phyloP scores from a whole-genome alignment of 2,113 vertebrate genomes.

The Spizaetus ornatus region DNA sequence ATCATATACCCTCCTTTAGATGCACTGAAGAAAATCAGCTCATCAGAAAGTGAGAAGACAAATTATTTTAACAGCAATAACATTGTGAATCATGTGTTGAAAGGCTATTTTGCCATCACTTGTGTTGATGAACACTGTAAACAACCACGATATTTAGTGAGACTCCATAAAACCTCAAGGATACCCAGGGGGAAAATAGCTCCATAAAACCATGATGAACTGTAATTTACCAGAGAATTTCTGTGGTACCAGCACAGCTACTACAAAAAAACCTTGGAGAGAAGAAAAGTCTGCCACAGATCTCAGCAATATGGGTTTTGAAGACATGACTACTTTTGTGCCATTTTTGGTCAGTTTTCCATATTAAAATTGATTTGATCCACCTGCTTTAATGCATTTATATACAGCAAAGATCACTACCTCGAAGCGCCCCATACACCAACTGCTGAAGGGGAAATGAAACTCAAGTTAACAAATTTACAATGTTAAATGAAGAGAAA shows the following conservation, averaged over 20 bases:
- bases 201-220: background rate
- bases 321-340: background rate
- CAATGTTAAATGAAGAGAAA: background rate
- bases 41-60: background rate
- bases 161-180: background rate
- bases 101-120: background rate
- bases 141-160: background rate
- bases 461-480: background rate
- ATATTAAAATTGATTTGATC: background rate
- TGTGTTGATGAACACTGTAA: conserved; percentile 25
- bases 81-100: background rate
- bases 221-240: background rate
- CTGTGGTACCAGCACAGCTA: background rate
- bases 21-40: background rate
- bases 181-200: background rate
- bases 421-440: background rate
- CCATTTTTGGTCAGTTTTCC: background rate
- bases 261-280: background rate
- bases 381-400: background rate
- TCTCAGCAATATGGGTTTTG: background rate
- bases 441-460: background rate
- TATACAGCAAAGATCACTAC: background rate
- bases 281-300: background rate
- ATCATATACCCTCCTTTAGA: background rate
- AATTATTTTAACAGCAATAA: conserved; percentile 23